Base-by-base conservation (phyloP, 2,888 invertebrate species). In the Sicus ferrugineus region DNA sequence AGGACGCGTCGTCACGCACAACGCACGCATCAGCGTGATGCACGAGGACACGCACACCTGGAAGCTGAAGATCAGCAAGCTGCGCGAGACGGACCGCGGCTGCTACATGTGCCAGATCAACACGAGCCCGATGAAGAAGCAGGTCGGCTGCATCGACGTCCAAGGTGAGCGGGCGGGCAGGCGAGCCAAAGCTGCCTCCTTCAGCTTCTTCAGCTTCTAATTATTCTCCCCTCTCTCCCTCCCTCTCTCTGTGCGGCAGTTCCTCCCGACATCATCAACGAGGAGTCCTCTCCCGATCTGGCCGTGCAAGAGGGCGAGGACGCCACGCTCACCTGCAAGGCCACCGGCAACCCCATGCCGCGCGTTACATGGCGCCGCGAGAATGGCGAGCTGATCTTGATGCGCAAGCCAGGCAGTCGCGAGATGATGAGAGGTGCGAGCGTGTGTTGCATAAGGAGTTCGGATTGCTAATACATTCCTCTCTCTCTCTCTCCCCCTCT, bases 71-170 rank as follows among this genome's bases (percentile, higher is more conserved):
- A 93, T 95, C 80, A 88, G 92, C 70, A 93, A 93, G 72, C 88
- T 95, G 66, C 89, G 92, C 74, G 94, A 93, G 78, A 89, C 91
- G 54, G 95, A 95, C 85, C 89, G 92, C 58, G 95, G 93, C 71
- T 95, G 95, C 83, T 95, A 95, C 86, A 94, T 95, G 93, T 95
- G 95, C 81, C 95, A 95, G 88, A 94, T 95, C 80, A 95, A 95
- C 86, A 95, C 94, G 1, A 92, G 90, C 72, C 89, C 90, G 67
- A 93, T 95, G 93, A 94, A 92, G 86, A 93, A 93, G 82, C 93
- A 94, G 86, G 89, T 93, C 68, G 95, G 95, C 9, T 95, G 95
- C 81, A 89, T 95, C 71, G 94, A 95, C 83, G 94, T 95, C 23
- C 92, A 93, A 81, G 94, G 95, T 95, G 84, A 89, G 74, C 34